These are phyloP conservation scores for Shargacucullia verbasci DNA, from an alignment of 2,888 invertebrate species.

Conservation along the genomic window DNA sequence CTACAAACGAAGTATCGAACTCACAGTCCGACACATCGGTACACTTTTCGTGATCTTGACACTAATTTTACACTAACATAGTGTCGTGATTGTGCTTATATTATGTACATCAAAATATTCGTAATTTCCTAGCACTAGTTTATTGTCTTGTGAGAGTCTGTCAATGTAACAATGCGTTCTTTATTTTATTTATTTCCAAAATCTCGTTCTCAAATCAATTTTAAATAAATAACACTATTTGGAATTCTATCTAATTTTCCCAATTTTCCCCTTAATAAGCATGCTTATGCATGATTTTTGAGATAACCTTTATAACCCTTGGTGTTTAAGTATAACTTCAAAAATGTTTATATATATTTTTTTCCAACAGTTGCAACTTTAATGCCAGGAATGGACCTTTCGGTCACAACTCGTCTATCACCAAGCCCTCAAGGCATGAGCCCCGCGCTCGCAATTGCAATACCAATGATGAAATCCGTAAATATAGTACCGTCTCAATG, in stretches of 20 bases:
- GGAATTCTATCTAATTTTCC: constrained; percentile 13
- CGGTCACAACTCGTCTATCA: constrained; percentile 90
- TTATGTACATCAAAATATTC: constrained; percentile 31
- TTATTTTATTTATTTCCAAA: constrained; percentile 32
- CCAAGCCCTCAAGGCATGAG: constrained; percentile 91
- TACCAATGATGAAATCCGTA: constrained; percentile 90
- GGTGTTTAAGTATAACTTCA: constrained; percentile 3
- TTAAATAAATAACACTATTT: constrained; percentile 11
- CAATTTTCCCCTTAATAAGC: constrained; percentile 42
- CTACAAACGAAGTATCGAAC: constrained; percentile 70
- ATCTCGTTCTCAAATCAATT: constrained; percentile 32
- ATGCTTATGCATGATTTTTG: constrained; percentile 64
- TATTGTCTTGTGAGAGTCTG: constrained; percentile 49
- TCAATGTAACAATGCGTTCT: constrained; percentile 37
- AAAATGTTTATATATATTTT: constrained; percentile 35
- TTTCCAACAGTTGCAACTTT: constrained; percentile 83
- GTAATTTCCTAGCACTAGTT: constrained; percentile 51
- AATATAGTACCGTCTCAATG: constrained; percentile 85
- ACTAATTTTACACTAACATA: constrained; percentile 67
- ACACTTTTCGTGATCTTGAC: constrained; percentile 68
- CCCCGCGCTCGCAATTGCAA: constrained; percentile 90
- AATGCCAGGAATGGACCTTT: constrained; percentile 89
- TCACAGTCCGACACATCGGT: constrained; percentile 79
- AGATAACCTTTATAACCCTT: constrained; percentile 32
- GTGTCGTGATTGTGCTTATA: constrained; percentile 48